These are phyloP conservation scores for Noctua janthe DNA, from an alignment of 2,888 invertebrate genomes.

Conservation along the genomic window DNA sequence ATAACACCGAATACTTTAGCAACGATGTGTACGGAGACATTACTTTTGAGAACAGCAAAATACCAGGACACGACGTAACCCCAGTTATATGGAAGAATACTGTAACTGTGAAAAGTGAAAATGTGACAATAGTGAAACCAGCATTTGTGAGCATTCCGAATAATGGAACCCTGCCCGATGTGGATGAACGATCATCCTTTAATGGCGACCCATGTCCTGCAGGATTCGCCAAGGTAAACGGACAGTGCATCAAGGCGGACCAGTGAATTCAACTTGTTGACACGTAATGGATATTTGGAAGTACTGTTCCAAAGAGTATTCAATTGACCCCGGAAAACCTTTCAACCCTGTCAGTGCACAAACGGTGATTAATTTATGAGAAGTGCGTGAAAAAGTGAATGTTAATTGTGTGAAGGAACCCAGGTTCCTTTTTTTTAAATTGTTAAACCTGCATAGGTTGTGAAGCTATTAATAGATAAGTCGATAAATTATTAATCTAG, in stretches of 20 bases:
- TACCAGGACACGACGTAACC: conserved; percentile 18
- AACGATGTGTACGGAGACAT: conserved; percentile 45
- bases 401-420: background rate
- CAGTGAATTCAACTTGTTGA: conserved; percentile 33
- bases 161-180: conserved; percentile 59
- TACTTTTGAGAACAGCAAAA: conserved; percentile 21
- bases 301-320: background rate
- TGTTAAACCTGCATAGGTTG: background rate
- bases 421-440: background rate
- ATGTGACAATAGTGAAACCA: conserved; percentile 51
- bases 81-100: conserved; percentile 17
- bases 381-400: conserved; percentile 1
- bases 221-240: conserved; percentile 76
- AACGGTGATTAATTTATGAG: background rate
- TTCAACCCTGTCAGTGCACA: background rate
- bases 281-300: background rate
- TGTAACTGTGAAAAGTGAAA: conserved; percentile 49
- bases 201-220: conserved; percentile 78
- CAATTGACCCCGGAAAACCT: conserved; percentile 2
- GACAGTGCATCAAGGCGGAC: conserved; percentile 74
- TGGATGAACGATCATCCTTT: conserved; percentile 77
- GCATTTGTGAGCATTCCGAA: conserved; percentile 12
- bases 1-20: conserved; percentile 22
- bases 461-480: conserved; percentile 6
- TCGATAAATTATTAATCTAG: conserved; percentile 13